Conservation (phyloP, 1,140 invertebrate species). For the Lanistes nyassanus region DNA sequence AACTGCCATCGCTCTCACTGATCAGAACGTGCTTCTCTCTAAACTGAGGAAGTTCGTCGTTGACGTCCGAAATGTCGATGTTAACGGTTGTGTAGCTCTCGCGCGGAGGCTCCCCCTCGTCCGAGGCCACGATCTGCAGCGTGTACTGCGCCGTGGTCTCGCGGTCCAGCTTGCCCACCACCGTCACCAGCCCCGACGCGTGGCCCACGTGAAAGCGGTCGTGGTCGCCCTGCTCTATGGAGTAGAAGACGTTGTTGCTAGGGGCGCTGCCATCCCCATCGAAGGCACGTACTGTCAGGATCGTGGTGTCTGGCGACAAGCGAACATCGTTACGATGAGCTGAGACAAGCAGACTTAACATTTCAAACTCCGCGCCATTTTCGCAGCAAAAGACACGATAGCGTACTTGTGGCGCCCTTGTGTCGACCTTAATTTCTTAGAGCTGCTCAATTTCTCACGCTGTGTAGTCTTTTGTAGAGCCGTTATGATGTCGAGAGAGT, state of each 20-base stretch:
- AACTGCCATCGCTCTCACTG: too few species aligned
- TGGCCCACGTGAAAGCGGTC: slow-evolving; percentile 27
- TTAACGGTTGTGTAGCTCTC: neutral
- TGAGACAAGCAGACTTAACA: too few species aligned
- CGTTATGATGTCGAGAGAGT: too few species aligned
- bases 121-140: slow-evolving; percentile 16
- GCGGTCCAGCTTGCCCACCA: slow-evolving; percentile 18
- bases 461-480: too few species aligned
- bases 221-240: slow-evolving; percentile 24
- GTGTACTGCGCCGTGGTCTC: slow-evolving; percentile 10
- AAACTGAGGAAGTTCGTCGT: slow-evolving; percentile 13
- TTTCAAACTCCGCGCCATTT: too few species aligned
- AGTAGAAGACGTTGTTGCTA: slow-evolving; percentile 26
- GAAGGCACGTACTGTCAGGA: slow-evolving; percentile 6
- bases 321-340: too few species aligned
- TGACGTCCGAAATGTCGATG: slow-evolving; percentile 3
- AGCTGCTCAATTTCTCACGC: too few species aligned
- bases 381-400: too few species aligned
- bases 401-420: too few species aligned
- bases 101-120: neutral
- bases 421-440: too few species aligned
- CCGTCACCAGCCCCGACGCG: slow-evolving; percentile 7
- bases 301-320: neutral
- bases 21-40: neutral
- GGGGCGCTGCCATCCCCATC: slow-evolving; percentile 29